These are phyloP conservation scores for Boleophthalmus pectinirostris DNA, from an alignment of 2,113 vertebrate species.

Conservation along the genomic window DNA sequence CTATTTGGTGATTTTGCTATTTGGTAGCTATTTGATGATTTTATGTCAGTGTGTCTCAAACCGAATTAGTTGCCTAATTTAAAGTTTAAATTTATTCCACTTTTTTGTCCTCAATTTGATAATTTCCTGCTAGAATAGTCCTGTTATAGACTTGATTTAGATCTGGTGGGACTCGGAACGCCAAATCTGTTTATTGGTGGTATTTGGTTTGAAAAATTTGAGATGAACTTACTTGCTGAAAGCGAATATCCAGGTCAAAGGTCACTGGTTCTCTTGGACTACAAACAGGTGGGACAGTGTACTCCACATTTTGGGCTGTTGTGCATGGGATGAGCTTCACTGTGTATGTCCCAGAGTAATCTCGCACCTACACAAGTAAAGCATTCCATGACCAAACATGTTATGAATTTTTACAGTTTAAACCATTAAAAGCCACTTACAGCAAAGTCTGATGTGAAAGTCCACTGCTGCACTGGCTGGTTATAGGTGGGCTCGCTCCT, in stretches of 20 bases:
- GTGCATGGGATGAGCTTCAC: constrained; percentile 89
- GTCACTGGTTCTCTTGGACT: constrained; percentile 85
- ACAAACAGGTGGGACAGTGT: constrained; percentile 84
- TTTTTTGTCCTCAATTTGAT: too few species aligned
- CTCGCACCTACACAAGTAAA: constrained; percentile 80
- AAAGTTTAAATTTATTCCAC: too few species aligned
- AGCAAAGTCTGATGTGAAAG: constrained; percentile 90
- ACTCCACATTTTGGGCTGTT: constrained; percentile 81
- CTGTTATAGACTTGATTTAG: too few species aligned
- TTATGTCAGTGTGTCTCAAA: too few species aligned
- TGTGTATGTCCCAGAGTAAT: constrained; percentile 90
- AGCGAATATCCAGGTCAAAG: constrained; percentile 92
- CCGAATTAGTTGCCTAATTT: too few species aligned
- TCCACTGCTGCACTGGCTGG: constrained; percentile 92
- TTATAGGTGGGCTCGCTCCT: constrained; percentile 86
- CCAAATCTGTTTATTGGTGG: too few species aligned
- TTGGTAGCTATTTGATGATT: background rate
- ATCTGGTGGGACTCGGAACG: too few species aligned
- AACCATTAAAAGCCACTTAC: constrained; percentile 72
- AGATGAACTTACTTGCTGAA: constrained; percentile 85
- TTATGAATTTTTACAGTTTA: background rate
- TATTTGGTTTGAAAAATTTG: too few species aligned
- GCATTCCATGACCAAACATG: background rate
- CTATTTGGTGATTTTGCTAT: background rate
- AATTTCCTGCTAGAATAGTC: too few species aligned